Evolutionary conservation across 2,888 invertebrate species (phyloP).

Genomic region (Drosophila multiciliata): DNA sequence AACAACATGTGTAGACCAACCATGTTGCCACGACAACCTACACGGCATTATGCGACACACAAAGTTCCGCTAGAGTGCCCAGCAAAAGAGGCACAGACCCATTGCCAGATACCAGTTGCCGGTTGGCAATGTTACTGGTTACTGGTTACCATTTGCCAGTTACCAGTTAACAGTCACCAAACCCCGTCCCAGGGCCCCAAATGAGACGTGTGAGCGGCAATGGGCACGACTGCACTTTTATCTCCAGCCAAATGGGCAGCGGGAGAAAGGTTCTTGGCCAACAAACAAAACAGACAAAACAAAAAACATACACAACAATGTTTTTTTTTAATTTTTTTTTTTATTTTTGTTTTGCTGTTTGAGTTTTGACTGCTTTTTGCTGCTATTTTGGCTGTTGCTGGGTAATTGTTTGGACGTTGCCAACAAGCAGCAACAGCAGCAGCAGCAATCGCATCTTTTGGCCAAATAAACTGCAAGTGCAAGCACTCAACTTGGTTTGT

Average conservation of each 20-base stretch:
- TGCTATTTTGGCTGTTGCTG: slow-evolving; percentile 33
- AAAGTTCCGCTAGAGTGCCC: slow-evolving; percentile 76
- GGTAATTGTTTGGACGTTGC: slow-evolving; percentile 71
- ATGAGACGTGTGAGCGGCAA: slow-evolving; percentile 53
- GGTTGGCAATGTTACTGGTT: slow-evolving; percentile 24
- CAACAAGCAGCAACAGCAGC: slow-evolving; percentile 42
- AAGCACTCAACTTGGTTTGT: slow-evolving; percentile 57
- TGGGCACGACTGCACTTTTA: slow-evolving; percentile 56
- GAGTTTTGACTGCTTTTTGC: slow-evolving; percentile 44
- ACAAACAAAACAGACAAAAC: slow-evolving; percentile 20
- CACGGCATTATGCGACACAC: slow-evolving; percentile 75
- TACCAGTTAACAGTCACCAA: slow-evolving; percentile 10
- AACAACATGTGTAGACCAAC: slow-evolving; percentile 62
- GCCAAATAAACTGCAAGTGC: slow-evolving; percentile 78
- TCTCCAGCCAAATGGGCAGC: slow-evolving; percentile 27
- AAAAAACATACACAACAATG: slow-evolving; percentile 32
- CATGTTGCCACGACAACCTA: slow-evolving; percentile 74
- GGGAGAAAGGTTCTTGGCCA: slow-evolving; percentile 69
- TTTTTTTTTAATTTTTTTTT: slow-evolving; percentile 20
- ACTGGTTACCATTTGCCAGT: slow-evolving; percentile 11
- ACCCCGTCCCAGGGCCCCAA: slow-evolving; percentile 41
- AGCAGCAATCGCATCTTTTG: slow-evolving; percentile 63
- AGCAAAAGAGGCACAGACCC: slow-evolving; percentile 44
- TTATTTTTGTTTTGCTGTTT: slow-evolving; percentile 29
- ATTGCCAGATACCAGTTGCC: slow-evolving; percentile 34